Evolutionary conservation across 2,113 vertebrate species (phyloP).

Genomic region (Orcinus orca): DNA sequence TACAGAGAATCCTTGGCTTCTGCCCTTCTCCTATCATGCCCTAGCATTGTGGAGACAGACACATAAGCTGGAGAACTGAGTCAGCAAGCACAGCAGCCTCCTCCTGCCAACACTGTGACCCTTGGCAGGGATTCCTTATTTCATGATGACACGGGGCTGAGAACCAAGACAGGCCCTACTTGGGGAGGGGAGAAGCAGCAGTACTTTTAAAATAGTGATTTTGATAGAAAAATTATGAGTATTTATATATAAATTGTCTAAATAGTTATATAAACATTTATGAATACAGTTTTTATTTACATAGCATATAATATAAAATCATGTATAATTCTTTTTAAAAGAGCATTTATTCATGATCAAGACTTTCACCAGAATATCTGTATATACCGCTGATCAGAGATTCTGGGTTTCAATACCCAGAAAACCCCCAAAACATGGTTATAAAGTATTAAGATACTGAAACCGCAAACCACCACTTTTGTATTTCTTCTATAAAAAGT

Average conservation of each 20-base stretch:
- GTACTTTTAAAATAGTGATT: not conserved
- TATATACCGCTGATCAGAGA: not conserved
- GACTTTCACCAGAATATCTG: not conserved
- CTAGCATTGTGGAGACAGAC: rapidly evolving
- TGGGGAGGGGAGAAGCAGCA: not conserved
- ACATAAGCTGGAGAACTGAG: not conserved
- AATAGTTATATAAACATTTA: not conserved
- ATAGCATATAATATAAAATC: not conserved
- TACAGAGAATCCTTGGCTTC: not conserved
- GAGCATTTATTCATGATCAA: not conserved
- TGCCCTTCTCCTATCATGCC: not conserved
- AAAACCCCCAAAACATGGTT: not conserved
- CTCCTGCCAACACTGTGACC: not conserved
- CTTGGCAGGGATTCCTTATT: not conserved
- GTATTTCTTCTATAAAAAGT: not conserved
- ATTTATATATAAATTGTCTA: not conserved
- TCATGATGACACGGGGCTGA: not conserved
- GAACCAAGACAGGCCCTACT: not conserved
- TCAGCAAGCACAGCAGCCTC: not conserved
- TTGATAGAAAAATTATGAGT: not conserved
- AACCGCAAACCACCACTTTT: not conserved
- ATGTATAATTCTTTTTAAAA: not conserved
- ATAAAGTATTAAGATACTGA: not conserved
- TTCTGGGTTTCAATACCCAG: not conserved
- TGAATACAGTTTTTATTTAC: not conserved